Evolutionary conservation across 2,797 vertebrate species (phyloP), one percentile per base, ranked within the genome.

Genomic region (Gambelia wislizenii): DNA sequence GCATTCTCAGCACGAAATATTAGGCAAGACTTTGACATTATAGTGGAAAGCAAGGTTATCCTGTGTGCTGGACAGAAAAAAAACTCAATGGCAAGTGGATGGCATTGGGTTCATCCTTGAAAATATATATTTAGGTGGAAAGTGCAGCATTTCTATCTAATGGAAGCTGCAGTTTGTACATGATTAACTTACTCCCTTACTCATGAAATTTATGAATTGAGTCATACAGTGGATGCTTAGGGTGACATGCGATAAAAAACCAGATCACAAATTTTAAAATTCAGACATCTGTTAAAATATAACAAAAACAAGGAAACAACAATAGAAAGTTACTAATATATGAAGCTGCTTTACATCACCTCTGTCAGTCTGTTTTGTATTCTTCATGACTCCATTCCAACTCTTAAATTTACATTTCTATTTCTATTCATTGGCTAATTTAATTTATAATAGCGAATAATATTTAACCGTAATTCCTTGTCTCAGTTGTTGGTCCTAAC

Each of bases 1-100:
- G 89, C 93, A 95, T 95, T 95, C 95, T 56, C 91, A 89, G 90
- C 95, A 96, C 91, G 93, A 94, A 95, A 94, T 93, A 85, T 96
- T 95, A 96, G 93, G 90, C 87, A 95, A 96, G 94, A 59, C 92
- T 94, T 93, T 91, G 95, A 90, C 88, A 67, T 85, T 87, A 91
- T 22, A 91, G 86, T 54, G 82, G 33, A 72, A 54, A 93, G 93
- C 84, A 67, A 95, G 91, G 69, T 92, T 91, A 76, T 92, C 42
- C 92, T 80, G 47, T 82, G 74, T 76, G 4, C 83, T 16, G 33
- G 69, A 54, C 1, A 86, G 67, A 33, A 61, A 78, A 64, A 84
- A 69, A 85, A 88, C 18, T 79, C 84, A 70, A 25, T 56, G 25
- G 69, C n/a, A 27, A 22, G 49, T 16, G 5, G n/a, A 14, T 27